Percentiles rank a stretch among this genome's conserved stretches.
Evolutionary conservation across 2,797 vertebrate species (phyloP).

Genomic region (Tokudaia muenninki): DNA sequence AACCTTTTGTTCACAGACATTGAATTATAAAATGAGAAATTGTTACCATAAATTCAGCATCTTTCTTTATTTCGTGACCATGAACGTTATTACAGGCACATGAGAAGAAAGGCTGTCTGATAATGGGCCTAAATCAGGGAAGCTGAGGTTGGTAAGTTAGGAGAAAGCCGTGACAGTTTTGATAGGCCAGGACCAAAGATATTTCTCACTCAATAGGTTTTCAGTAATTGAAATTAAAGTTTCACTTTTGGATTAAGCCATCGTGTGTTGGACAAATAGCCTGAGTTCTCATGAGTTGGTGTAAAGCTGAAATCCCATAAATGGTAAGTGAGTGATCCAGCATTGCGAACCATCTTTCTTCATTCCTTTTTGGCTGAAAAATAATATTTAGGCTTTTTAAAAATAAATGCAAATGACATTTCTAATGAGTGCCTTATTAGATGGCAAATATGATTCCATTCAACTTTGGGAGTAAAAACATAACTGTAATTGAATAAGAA

Average conservation of each 20-base stretch:
- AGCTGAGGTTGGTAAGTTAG: not conserved
- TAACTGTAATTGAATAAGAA: conserved; percentile 8
- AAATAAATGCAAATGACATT: not conserved
- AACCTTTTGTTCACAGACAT: conserved; percentile 3
- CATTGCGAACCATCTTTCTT: not conserved
- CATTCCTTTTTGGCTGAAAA: conserved; percentile 31
- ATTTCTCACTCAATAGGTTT: not conserved
- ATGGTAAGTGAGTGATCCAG: not conserved
- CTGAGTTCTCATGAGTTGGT: not conserved
- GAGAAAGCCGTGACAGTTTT: not conserved
- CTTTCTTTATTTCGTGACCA: conserved; percentile 16
- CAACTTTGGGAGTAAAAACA: not conserved
- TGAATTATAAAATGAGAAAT: conserved; percentile 28
- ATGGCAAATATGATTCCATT: not conserved
- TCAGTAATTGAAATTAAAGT: conserved; percentile 32
- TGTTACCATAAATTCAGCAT: not conserved
- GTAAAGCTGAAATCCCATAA: not conserved
- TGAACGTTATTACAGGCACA: not conserved
- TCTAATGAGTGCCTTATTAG: not conserved
- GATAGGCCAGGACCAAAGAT: not conserved
- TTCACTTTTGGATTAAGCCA: conserved; percentile 44
- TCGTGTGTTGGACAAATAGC: not conserved
- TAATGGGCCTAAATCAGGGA: not conserved
- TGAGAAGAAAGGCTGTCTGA: not conserved
- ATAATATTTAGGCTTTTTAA: not conserved